Evolutionary conservation across 2,888 invertebrate species (phyloP), one percentile per base, ranked within the genome.

Genomic region (Elaeidobius kamerunicus): DNA sequence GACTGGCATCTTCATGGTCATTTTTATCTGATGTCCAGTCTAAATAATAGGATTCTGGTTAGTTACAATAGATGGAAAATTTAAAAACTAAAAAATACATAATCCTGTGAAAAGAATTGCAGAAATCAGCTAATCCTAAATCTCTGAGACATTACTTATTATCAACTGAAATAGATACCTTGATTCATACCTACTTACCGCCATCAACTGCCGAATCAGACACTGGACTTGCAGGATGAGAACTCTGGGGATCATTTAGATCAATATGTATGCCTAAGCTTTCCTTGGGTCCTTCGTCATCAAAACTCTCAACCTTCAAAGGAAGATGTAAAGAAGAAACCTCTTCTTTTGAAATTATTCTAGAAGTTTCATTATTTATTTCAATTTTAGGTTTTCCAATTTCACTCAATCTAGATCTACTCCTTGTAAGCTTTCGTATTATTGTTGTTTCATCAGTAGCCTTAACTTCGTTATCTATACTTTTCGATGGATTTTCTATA

Each of bases 181-280:
- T 14, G 15, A 41, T 23, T 39, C 9, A 20, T 20, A 4, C 12
- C 14, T 45, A 36, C 38, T 36, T 47, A 47, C 47, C 47, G 14
- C 7, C 9, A 38, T 47, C 47, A 39, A 32, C 28, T 36, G 14
- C 20, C 3, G 39, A 15, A 47, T 47, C 47, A 18, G 47, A 30
- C 19, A 47, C 14, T 9, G 47, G 32, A 39, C 47, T 39, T 30
- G 39, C 12, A 12, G 19, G 14, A 14, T 39, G 30, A 7, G 5
- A 23, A 23, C n/a, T 7, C 28, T 38, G 17, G 17, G 38, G 28
- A 1, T 28, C 35, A 38, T 3, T 7, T 23, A 14, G 16, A 28
- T 23, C 7, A 16, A 16, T 2, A 12, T 28, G 16, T 11, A n/a
- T 36, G 12, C 3, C 11, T 30, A 7, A 3, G 4, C n/a, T n/a